Conservation (phyloP, 2,113 vertebrate species). For the Callithrix jacchus region DNA sequence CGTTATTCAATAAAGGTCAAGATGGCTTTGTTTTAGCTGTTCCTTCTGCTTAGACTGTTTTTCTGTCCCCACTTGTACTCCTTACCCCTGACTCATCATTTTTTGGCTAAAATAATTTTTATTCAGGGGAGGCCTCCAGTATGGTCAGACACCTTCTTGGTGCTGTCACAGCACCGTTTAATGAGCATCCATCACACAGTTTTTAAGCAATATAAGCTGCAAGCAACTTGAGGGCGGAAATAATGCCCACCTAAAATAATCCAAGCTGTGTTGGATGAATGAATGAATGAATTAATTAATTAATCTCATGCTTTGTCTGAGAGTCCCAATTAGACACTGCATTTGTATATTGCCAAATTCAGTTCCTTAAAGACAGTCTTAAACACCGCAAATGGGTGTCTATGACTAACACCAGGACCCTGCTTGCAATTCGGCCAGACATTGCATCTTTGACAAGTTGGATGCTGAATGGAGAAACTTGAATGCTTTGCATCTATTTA, state of each 20-base stretch:
- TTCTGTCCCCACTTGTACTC: not conserved
- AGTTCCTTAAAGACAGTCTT: not conserved
- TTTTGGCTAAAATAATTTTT: not conserved
- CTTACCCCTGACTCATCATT: not conserved
- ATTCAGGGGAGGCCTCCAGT: not conserved
- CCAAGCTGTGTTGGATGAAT: not conserved
- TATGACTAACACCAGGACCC: slow-evolving; percentile 9
- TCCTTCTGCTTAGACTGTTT: not conserved
- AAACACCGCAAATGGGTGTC: not conserved
- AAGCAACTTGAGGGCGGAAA: not conserved
- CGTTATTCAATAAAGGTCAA: not conserved
- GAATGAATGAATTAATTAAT: not conserved
- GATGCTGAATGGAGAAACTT: slow-evolving; percentile 79
- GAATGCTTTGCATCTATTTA: slow-evolving; percentile 84
- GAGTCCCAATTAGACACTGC: not conserved
- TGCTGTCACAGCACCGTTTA: not conserved
- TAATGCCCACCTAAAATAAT: not conserved
- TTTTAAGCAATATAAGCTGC: not conserved
- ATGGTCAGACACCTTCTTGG: not conserved
- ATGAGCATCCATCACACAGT: not conserved
- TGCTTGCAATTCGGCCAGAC: slow-evolving; percentile 47
- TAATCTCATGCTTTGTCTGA: not conserved
- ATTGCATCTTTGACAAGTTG: slow-evolving; percentile 79
- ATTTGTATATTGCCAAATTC: not conserved
- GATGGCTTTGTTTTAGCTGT: not conserved